Conservation (phyloP, 2,113 vertebrate species). For the Nesogale talazaci region DNA sequence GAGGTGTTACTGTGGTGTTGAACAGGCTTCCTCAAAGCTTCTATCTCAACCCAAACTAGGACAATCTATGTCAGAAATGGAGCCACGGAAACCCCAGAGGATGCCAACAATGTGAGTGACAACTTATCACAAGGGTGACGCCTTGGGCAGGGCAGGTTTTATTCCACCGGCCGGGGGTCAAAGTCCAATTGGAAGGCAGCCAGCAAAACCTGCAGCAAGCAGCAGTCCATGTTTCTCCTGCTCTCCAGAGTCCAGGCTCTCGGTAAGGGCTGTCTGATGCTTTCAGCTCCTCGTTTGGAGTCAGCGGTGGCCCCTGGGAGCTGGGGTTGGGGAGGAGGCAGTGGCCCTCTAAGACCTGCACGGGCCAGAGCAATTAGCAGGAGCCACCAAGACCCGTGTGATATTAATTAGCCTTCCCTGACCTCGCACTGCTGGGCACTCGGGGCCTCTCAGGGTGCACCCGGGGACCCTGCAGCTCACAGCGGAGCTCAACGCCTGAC, state of each 20-base stretch:
- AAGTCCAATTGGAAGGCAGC: neutral
- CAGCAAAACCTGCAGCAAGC: neutral
- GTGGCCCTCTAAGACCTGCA: neutral
- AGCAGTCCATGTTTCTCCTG: rapidly evolving
- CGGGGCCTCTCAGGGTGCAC: neutral
- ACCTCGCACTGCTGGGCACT: constrained; percentile 21
- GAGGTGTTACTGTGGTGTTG: too few relatives aligned
- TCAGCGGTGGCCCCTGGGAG: constrained; percentile 45
- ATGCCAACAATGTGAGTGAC: neutral
- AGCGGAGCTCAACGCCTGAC: constrained; percentile 54
- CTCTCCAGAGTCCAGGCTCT: neutral
- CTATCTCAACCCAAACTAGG: too few relatives aligned
- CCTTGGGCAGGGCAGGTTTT: neutral
- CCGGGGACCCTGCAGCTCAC: neutral
- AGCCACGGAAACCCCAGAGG: neutral
- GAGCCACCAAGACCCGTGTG: constrained; percentile 44
- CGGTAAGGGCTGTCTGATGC: neutral
- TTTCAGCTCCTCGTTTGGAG: neutral
- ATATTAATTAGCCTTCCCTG: constrained; percentile 70
- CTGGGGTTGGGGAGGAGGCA: neutral
- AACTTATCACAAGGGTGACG: neutral
- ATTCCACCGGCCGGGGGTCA: neutral
- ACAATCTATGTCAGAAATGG: too few relatives aligned
- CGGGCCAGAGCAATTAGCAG: constrained; percentile 71
- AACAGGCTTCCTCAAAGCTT: too few relatives aligned